phyloP scores from a whole-genome alignment of 2,113 vertebrate species.

The Nyctibius bracteatus region DNA sequence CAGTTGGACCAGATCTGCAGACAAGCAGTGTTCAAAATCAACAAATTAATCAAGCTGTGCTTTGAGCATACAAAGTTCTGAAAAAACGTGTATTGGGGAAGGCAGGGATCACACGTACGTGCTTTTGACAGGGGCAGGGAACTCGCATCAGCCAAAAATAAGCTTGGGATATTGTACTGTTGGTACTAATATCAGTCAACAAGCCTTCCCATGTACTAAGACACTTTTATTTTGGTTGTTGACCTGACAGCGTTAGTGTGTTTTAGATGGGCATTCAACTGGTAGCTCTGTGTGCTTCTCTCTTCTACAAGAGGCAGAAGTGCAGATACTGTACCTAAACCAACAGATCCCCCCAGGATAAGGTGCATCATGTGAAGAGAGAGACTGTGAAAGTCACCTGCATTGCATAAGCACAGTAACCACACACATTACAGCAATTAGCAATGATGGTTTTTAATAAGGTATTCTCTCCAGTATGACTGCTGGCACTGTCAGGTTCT shows the following conservation, averaged over 20 bases:
- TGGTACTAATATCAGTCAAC: not conserved
- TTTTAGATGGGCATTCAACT: not conserved
- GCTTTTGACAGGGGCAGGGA: not conserved
- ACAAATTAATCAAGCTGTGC: not conserved
- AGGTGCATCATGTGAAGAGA: not conserved
- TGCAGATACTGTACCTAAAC: not conserved
- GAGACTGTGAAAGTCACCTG: not conserved
- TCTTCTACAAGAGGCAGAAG: not conserved
- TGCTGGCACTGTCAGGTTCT: not conserved
- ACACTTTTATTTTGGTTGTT: not conserved
- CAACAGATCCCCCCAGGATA: not conserved
- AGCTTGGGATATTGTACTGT: not conserved
- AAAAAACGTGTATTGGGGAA: not conserved
- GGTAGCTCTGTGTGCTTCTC: not conserved
- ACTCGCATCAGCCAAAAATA: not conserved
- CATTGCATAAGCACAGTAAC: not conserved
- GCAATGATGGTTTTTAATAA: not conserved
- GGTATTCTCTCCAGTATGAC: not conserved
- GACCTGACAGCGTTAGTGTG: not conserved
- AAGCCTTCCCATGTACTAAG: not conserved
- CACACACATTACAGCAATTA: not conserved
- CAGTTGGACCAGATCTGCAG: not conserved
- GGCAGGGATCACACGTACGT: rapidly evolving
- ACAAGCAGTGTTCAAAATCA: not conserved
- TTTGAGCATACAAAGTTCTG: not conserved